Evolutionary conservation across 2,888 invertebrate species (phyloP), one percentile per base, ranked within the genome.

Genomic region (Fabriciana adippe): DNA sequence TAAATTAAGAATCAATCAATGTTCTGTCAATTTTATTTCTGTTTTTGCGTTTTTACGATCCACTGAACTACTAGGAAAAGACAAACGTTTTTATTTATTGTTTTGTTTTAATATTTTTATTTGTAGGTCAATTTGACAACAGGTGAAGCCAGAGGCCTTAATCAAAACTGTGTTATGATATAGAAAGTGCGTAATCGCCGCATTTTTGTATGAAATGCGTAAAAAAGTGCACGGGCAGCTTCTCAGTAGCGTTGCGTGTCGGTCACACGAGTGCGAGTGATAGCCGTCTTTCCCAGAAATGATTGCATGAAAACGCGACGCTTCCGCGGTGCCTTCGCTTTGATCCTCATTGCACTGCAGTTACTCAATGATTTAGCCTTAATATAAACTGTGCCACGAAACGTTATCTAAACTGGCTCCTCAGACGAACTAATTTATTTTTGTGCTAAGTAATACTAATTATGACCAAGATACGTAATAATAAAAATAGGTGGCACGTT

Each of bases 251-350:
- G 66, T 71, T 75, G 78, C 75, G 75, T 74, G 73, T 72, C 71
- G 68, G 74, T 73, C 74, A 73, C 76, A 72, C 72, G 75, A 73
- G 71, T 71, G 73, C 71, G 73, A 75, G 75, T 77, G 84, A 84
- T 82, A 83, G 82, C 78, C 72, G 69, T 70, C 74, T 78, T 89
- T 89, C 89, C 78, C 75, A 84, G 90, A 89, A 89, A 70, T 79
- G 80, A 81, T 84, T 82, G 84, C 83, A 82, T 73, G 83, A 85
- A 82, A 85, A 80, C 76, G 73, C 79, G 75, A 76, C 75, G 73
- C 81, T 82, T 83, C 81, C 82, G 75, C 73, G 73, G 74, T 75
- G 66, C 68, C 56, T 59, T 47, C 64, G 59, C 68, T 70, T 73
- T 72, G 72, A 72, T 72, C 66, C 54, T 59, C 41, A 55, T 55